phyloP scores from a whole-genome alignment of 2,113 vertebrate genomes.

The Hoplias malabaricus region DNA sequence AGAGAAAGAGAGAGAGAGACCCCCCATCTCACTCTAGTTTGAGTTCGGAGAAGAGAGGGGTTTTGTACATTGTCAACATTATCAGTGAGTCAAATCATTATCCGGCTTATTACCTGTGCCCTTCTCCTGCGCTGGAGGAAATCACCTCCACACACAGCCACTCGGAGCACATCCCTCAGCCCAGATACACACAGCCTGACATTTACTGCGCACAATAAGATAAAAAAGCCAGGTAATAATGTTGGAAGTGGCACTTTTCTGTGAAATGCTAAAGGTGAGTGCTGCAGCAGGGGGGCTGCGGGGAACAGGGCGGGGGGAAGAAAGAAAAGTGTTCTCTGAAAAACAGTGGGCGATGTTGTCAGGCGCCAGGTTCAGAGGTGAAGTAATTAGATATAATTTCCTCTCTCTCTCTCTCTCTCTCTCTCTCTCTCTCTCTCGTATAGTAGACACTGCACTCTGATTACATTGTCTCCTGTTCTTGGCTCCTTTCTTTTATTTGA shows the following conservation, averaged over 20 bases:
- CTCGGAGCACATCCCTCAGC: slow-evolving; percentile 46
- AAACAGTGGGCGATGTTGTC: slow-evolving; percentile 36
- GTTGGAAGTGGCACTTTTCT: slow-evolving; percentile 50
- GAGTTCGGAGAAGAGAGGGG: slow-evolving; percentile 10
- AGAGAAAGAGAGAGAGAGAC: not conserved
- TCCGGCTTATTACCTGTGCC: slow-evolving; percentile 47
- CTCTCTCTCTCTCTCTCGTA: too few species aligned
- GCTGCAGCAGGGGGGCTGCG: slow-evolving; percentile 32
- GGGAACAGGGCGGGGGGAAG: too few species aligned
- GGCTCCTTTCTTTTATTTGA: slow-evolving; percentile 42
- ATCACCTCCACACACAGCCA: slow-evolving; percentile 47
- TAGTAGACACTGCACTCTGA: slow-evolving; percentile 47
- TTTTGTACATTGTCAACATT: slow-evolving; percentile 26
- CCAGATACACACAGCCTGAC: slow-evolving; percentile 55
- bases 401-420: too few species aligned
- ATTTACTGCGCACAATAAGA: slow-evolving; percentile 56
- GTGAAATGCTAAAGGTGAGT: slow-evolving; percentile 59
- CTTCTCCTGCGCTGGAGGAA: slow-evolving; percentile 50
- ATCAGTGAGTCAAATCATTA: slow-evolving; percentile 53
- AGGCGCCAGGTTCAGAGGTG: slow-evolving; percentile 58
- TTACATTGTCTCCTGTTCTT: slow-evolving; percentile 60
- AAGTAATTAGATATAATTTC: slow-evolving; percentile 65
- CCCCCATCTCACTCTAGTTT: not conserved
- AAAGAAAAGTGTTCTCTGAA: slow-evolving; percentile 17
- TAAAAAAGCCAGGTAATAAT: slow-evolving; percentile 51